Evolutionary conservation across 2,113 vertebrate species (phyloP), one percentile per base, ranked within the genome.

Genomic region (Thymallus thymallus): DNA sequence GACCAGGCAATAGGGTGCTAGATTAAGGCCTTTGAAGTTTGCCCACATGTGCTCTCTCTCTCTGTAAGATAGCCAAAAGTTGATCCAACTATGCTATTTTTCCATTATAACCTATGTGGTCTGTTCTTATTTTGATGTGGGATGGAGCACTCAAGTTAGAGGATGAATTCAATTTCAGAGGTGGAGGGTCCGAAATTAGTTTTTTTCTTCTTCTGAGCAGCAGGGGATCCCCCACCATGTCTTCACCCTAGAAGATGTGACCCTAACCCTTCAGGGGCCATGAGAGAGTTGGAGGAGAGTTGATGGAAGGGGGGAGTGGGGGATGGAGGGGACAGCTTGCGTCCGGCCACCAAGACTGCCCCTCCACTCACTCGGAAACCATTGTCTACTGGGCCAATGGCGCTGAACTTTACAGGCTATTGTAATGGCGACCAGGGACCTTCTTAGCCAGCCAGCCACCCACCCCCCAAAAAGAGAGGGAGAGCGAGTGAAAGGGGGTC

Each of bases 341-440:
- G 87, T 87, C 83, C 84, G 80, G 82, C 69, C 80, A 78, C 60
- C 64, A 5, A 76, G 23, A 23, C 12, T 63, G 72, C 60, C 71
- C 22, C 72, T 48, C 66, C 72, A 24, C 68, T 51, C 74, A 46
- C 45, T 12, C 68, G 74, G 30, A 23, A 68, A 68, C 88, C 76
- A 85, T 91, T 92, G 86, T 91, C 82, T 32, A 58, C 71, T 32
- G 6, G 63, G 64, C 70, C 30, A 30, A 45, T 89, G 84, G 72
- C 85, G 86, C 73, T 92, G 89, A 92, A 91, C 90, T 90, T 92
- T 84, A 86, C 83, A 82, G 58, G 58, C 76, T 69, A 75, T 75
- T 83, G 73, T 84, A 61, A 32, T 63, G 60, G 66, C 63, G 48
- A 60, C 48, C 48, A 16, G 48, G 16, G 48, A 51, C 18, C 12